Percentiles rank a stretch among this genome's conserved stretches.
These are phyloP conservation scores for Hormiphora californensis DNA, from an alignment of 37 sponge, comb jelly and placozoan species.

Conservation along the genomic window DNA sequence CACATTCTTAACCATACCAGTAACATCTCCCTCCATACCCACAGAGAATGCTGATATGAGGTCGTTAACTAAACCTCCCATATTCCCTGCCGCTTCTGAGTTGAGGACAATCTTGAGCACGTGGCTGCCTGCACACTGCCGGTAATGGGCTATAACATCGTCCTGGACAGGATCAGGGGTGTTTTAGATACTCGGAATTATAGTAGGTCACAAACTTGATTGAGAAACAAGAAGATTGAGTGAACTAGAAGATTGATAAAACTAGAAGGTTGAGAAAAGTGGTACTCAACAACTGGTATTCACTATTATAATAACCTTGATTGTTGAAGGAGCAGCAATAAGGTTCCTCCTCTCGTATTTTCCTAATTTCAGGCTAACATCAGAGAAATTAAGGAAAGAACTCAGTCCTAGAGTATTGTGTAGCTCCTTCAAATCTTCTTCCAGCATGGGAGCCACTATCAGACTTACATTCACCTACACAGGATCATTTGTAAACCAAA, in stretches of 20 bases:
- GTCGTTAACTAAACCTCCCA: constrained; percentile 79
- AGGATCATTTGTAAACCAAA: too few species aligned
- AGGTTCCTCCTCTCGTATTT: background rate
- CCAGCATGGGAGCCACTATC: background rate
- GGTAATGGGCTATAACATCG: background rate
- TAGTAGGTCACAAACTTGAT: too few species aligned
- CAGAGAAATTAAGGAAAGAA: constrained; percentile 21
- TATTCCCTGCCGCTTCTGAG: constrained; percentile 67
- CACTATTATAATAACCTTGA: too few species aligned
- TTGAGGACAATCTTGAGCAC: constrained; percentile 8
- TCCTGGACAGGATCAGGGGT: background rate
- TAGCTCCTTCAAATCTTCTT: constrained; percentile 17
- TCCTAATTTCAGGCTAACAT: background rate
- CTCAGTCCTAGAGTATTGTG: background rate
- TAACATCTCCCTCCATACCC: constrained; percentile 66
- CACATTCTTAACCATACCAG: constrained; percentile 75
- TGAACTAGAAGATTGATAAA: too few species aligned
- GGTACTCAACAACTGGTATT: too few species aligned
- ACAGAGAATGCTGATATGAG: constrained; percentile 75
- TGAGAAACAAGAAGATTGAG: too few species aligned
- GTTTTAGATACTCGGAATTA: too few species aligned
- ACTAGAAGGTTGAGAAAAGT: too few species aligned
- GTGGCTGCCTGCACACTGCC: background rate
- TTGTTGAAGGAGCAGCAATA: background rate
- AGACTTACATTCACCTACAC: constrained; percentile 31